These are phyloP conservation scores for Aphidius colemani DNA, from an alignment of 2,888 invertebrate species.

Conservation along the genomic window DNA sequence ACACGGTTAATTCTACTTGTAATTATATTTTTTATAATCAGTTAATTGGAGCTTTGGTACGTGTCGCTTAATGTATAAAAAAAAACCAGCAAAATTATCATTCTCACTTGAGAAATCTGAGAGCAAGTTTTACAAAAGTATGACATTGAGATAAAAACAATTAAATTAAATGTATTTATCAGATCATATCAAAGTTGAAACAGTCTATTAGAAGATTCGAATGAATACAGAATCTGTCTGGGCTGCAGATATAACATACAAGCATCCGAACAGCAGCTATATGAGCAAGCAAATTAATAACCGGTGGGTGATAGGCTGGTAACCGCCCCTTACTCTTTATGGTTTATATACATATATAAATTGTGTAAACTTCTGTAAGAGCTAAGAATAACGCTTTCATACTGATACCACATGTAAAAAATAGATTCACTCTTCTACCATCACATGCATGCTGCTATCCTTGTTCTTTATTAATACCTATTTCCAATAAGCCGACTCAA, in stretches of 20 bases:
- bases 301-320: conserved; percentile 60
- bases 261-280: conserved; percentile 60
- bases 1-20: no score
- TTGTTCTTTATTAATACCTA: conserved; percentile 32
- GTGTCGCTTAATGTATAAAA: no score
- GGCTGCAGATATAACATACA: conserved; percentile 50
- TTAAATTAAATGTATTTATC: no score
- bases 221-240: no score
- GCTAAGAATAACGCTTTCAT: not conserved
- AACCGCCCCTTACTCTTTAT: conserved; percentile 52
- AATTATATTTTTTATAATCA: no score
- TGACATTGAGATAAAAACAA: no score
- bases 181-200: no score
- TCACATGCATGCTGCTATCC: conserved; percentile 18
- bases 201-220: no score
- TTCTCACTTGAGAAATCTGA: no score
- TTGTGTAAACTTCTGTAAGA: not conserved
- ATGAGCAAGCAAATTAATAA: conserved; percentile 60
- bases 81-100: no score
- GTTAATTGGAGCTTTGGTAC: no score
- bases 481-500: conserved; percentile 58
- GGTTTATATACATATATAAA: conserved; percentile 7
- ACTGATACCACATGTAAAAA: not conserved
- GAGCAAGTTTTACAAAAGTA: no score
- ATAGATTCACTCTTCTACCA: conserved; percentile 12